Conservation (phyloP, 2,113 vertebrate genomes). For the Nettapus auritus region DNA sequence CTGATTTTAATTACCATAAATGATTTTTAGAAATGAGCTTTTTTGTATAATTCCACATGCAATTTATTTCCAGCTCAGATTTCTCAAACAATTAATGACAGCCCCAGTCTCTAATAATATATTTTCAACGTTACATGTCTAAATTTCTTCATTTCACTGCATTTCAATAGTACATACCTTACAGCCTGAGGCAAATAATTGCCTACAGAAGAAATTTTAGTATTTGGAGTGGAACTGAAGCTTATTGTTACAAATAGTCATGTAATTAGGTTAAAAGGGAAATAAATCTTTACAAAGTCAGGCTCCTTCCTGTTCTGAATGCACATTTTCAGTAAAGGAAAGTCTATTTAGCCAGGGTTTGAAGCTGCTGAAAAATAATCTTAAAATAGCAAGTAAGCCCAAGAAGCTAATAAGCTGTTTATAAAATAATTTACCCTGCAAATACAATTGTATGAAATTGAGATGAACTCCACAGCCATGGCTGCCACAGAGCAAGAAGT, state of each 20-base stretch:
- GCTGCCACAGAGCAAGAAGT: neutral
- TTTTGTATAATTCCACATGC: neutral
- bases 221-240: slow-evolving; percentile 45
- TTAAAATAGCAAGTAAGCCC: neutral
- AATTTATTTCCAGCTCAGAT: neutral
- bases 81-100: neutral
- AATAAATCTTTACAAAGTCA: slow-evolving; percentile 58
- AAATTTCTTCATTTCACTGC: neutral
- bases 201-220: neutral
- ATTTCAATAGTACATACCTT: neutral
- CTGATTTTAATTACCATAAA: neutral
- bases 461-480: neutral
- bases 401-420: neutral
- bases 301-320: slow-evolving; percentile 58
- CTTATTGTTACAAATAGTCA: slow-evolving; percentile 52
- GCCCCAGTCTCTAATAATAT: neutral
- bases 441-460: neutral
- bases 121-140: neutral
- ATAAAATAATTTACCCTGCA: neutral
- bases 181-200: neutral
- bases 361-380: slow-evolving; percentile 3
- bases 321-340: slow-evolving; percentile 12
- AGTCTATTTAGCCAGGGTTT: neutral
- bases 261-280: slow-evolving; percentile 52
- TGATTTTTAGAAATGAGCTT: neutral